Evolutionary conservation across 1,140 invertebrate species (phyloP).

Genomic region (Aphaenogaster floridana): DNA sequence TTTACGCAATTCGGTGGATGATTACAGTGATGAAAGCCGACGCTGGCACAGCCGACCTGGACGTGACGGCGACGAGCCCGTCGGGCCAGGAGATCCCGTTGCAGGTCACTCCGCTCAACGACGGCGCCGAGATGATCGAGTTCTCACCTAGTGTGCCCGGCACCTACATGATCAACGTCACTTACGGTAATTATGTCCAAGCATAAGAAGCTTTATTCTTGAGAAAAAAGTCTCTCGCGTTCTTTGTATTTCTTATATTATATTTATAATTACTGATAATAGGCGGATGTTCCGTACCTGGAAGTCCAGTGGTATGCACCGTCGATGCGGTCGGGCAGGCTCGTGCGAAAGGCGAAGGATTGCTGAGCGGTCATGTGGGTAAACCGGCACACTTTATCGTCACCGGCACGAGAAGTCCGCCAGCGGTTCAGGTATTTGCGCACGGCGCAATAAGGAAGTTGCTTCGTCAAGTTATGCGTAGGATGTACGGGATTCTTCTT

Average conservation of each 20-base stretch:
- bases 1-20: constrained; percentile 17
- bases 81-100: constrained; percentile 95
- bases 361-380: constrained; percentile 88
- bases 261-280: background rate
- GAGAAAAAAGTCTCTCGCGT: background rate
- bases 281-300: constrained; percentile 87
- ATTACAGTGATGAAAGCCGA: constrained; percentile 93
- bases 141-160: constrained; percentile 96
- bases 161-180: constrained; percentile 95
- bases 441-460: no score
- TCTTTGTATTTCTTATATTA: background rate
- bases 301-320: constrained; percentile 87
- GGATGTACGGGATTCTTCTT: background rate
- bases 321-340: constrained; percentile 89
- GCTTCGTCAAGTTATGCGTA: background rate
- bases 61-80: constrained; percentile 95
- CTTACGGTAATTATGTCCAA: constrained; percentile 90
- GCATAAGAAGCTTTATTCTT: background rate
- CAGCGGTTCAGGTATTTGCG: constrained; percentile 82
- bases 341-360: constrained; percentile 89
- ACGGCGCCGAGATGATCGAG: constrained; percentile 92
- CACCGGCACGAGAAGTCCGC: constrained; percentile 84
- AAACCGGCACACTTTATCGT: constrained; percentile 85
- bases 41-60: constrained; percentile 96
- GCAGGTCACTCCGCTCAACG: constrained; percentile 91